phyloP scores from a whole-genome alignment of 2,113 vertebrate genomes.

The Psammodynastes pulverulentus region DNA sequence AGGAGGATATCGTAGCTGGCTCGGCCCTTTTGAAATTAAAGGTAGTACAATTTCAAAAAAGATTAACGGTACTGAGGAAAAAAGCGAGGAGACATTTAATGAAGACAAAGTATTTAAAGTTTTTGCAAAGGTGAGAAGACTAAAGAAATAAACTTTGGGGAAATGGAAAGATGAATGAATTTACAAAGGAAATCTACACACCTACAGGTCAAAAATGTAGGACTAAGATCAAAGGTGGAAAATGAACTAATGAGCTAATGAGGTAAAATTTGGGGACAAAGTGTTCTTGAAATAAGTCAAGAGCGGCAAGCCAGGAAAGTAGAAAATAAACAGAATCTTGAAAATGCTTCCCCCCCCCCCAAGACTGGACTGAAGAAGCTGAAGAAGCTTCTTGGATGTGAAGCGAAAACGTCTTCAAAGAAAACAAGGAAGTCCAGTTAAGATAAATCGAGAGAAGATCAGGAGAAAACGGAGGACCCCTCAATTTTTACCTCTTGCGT shows the following conservation, averaged over 20 bases:
- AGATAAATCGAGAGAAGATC: background rate
- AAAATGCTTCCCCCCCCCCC: too few species aligned
- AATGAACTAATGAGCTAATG: background rate
- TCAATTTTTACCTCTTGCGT: background rate
- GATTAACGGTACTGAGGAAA: background rate
- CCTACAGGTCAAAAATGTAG: background rate
- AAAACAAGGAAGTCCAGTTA: too few species aligned
- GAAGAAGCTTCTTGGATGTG: too few species aligned
- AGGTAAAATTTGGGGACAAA: background rate
- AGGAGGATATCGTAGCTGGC: background rate
- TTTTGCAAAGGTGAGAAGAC: background rate
- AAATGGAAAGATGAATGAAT: background rate
- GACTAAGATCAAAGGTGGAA: background rate
- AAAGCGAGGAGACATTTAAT: background rate
- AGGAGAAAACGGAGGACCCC: background rate
- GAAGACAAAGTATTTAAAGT: background rate
- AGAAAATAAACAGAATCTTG: background rate
- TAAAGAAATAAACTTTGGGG: background rate
- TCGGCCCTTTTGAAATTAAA: background rate
- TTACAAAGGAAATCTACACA: background rate
- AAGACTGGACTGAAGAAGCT: too few species aligned
- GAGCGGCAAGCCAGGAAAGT: background rate
- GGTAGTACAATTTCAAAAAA: background rate
- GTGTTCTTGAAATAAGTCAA: background rate
- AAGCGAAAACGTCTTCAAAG: too few species aligned